These are phyloP conservation scores for Cosmorhoe ocellata DNA, from an alignment of 2,888 invertebrate species.

Conservation along the genomic window DNA sequence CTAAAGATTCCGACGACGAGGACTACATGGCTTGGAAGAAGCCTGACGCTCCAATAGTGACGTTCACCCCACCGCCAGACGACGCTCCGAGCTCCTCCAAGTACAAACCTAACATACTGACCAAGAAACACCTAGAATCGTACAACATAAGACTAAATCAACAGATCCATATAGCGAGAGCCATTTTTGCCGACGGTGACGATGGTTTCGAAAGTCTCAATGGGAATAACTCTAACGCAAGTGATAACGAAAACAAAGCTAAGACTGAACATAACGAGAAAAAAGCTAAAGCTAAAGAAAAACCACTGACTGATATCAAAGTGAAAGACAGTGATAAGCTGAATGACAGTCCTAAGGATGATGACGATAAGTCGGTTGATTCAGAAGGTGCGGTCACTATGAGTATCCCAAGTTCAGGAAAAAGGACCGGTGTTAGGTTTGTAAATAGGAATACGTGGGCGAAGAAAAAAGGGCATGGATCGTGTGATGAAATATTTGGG, in stretches of 20 bases:
- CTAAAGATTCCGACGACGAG: constrained; percentile 76
- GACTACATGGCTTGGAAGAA: constrained; percentile 78
- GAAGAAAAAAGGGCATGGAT: constrained; percentile 58
- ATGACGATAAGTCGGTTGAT: constrained; percentile 72
- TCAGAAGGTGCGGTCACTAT: constrained; percentile 62
- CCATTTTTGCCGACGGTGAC: constrained; percentile 82
- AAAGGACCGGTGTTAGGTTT: constrained; percentile 67
- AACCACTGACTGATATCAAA: constrained; percentile 17
- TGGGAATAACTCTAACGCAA: constrained; percentile 89
- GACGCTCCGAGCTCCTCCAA: constrained; percentile 57
- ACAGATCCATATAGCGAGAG: constrained; percentile 50
- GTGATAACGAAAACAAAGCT: constrained; percentile 66
- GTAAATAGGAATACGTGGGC: constrained; percentile 57
- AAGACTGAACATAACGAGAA: constrained; percentile 37
- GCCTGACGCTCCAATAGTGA: constrained; percentile 71
- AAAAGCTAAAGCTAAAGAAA: constrained; percentile 43
- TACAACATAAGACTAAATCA: constrained; percentile 65
- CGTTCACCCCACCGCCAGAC: constrained; percentile 72
- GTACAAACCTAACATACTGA: constrained; percentile 65
- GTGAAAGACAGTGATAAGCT: constrained; percentile 28
- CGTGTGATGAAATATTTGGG: constrained; percentile 66
- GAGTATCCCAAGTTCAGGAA: constrained; percentile 57
- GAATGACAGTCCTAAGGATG: constrained; percentile 55
- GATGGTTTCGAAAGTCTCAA: constrained; percentile 94
- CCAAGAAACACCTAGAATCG: constrained; percentile 74